Base-by-base conservation (phyloP, 2,113 vertebrate genomes). In the Speoplatyrhinus poulsoni region DNA sequence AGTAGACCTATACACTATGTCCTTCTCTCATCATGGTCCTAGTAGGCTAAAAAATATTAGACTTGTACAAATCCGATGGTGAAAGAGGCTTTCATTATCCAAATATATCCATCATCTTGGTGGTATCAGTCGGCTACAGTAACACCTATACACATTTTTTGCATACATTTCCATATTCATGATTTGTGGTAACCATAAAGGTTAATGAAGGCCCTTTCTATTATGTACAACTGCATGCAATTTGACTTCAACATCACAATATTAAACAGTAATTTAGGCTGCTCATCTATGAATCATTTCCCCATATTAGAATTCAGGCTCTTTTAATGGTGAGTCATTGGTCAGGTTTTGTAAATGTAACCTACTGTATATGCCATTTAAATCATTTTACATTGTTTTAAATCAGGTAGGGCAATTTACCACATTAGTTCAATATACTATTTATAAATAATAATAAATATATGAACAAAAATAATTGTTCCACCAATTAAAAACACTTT, bases 141-240 rank as follows among this genome's bases (percentile, higher is more conserved):
- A 76, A 84, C 84, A 90, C 85, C 82, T 87, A 82, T 73, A 84
- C 86, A 88, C 85, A 83, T 82, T 73, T 70, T 89, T 84, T 84
- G 84, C 83, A 88, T 85, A 84, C 50, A 85, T 87, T 81, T 88
- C 65, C 86, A 89, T 90, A 88, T 88, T 89, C 85, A 86, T 89
- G 83, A 82, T 81, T 80, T 49, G 70, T 76, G 70, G 64, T 60
- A 73, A 77, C 81, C 80, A 83, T 82, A 87, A 89, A 90, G 89
- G 87, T 89, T 86, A 88, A 88, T 87, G 87, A 85, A 83, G 71
- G 82, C 85, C 74, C 80, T 75, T 71, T 77, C 89, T 85, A 78
- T 84, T 84, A 83, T 90, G 84, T 79, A 72, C 60, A 17, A 69
- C 70, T 79, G 84, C 85, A 85, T 88, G 85, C 74, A 77, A 85